Percentiles rank a stretch among this genome's conserved stretches.
These are phyloP conservation scores for Iphiclides podalirius DNA, from an alignment of 2,888 invertebrate species.

Conservation along the genomic window DNA sequence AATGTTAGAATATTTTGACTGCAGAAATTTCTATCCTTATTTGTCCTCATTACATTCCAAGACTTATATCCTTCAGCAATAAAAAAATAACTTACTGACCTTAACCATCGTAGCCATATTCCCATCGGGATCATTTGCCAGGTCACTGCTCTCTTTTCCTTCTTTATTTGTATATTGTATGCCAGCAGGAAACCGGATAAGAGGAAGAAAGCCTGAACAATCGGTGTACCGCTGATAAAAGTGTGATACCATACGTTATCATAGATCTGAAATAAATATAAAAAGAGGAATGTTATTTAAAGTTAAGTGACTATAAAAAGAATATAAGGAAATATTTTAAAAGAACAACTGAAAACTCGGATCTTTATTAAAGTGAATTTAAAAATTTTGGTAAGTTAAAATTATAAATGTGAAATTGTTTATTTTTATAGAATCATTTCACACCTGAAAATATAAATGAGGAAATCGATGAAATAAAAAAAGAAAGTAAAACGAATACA, in stretches of 20 bases:
- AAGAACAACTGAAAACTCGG: neutral
- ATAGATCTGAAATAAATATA: conserved; percentile 32
- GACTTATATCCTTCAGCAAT: neutral
- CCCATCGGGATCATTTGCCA: conserved; percentile 35
- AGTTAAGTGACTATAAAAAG: no score
- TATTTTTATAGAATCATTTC: no score
- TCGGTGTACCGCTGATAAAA: conserved; percentile 36
- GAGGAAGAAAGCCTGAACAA: conserved; percentile 42
- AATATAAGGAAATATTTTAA: no score
- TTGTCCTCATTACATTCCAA: no score
- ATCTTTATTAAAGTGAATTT: neutral
- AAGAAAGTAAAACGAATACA: no score
- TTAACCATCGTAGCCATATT: conserved; percentile 35
- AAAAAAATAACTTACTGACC: conserved; percentile 27
- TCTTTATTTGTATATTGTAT: conserved; percentile 33
- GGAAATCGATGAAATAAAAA: no score
- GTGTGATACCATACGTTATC: conserved; percentile 33
- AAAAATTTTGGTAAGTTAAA: no score
- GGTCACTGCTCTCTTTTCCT: conserved; percentile 29
- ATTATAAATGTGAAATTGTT: no score
- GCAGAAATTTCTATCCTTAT: no score
- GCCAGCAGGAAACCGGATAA: conserved; percentile 41
- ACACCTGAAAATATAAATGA: no score
- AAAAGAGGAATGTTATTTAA: no score
- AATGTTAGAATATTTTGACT: no score